phyloP scores from a whole-genome alignment of 1,140 invertebrate species.

The Ceratosolen solmsi region DNA sequence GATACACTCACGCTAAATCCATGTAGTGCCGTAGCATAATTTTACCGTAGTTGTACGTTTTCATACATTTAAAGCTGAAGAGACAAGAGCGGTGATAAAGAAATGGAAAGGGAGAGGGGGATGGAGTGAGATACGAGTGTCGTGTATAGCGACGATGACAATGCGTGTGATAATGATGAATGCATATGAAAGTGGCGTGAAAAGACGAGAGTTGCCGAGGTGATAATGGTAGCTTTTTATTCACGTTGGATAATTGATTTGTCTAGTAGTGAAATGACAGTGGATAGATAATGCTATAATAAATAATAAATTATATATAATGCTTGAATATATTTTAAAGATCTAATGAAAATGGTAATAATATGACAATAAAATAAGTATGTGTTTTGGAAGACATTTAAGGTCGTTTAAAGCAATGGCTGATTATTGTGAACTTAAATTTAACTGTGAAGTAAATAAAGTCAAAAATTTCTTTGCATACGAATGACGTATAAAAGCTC shows the following conservation, averaged over 20 bases:
- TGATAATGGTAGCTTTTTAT: conserved; percentile 6
- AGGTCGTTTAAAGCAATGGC: too few species aligned
- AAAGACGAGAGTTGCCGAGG: not conserved
- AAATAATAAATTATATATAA: too few species aligned
- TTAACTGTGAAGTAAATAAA: too few species aligned
- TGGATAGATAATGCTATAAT: too few species aligned
- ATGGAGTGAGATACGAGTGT: not conserved
- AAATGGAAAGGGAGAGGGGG: not conserved
- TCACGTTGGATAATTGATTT: not conserved
- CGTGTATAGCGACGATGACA: not conserved
- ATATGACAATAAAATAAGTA: too few species aligned
- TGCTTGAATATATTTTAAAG: too few species aligned
- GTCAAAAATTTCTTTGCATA: too few species aligned
- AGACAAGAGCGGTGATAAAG: not conserved
- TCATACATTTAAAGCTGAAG: not conserved
- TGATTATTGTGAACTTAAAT: too few species aligned
- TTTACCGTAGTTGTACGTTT: not conserved
- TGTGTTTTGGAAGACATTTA: too few species aligned
- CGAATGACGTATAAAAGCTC: too few species aligned
- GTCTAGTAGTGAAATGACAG: not conserved
- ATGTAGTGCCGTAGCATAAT: not conserved
- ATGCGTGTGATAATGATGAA: conserved; percentile 23
- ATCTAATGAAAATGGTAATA: too few species aligned
- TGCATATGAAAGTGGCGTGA: not conserved
- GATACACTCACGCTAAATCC: too few species aligned